A percentile compares a stretch with the other conserved stretches of the same genome.
Conservation (phyloP, 1,140 invertebrate species). For the Laupala kohalensis region DNA sequence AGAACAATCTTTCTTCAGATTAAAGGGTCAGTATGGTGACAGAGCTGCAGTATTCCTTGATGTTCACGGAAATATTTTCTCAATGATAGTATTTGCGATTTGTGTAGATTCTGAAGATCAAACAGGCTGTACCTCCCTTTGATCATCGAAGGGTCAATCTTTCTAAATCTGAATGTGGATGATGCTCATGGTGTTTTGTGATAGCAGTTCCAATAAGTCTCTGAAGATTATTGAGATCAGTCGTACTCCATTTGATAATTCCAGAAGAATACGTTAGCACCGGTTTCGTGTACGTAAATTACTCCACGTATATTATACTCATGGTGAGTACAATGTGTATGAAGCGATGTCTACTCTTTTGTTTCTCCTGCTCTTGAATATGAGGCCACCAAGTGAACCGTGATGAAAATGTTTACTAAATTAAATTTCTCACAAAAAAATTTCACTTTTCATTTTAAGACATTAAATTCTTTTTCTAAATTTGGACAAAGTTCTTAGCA, state of each 20-base stretch:
- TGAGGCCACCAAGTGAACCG: no score
- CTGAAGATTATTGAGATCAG: neutral
- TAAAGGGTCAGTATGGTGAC: neutral
- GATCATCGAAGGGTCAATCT: neutral
- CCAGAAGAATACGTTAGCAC: neutral
- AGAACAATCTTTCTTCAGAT: neutral
- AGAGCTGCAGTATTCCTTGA: neutral
- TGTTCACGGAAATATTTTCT: neutral
- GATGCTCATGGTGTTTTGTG: neutral
- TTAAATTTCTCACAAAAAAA: no score
- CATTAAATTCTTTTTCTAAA: no score
- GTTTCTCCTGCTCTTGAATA: no score
- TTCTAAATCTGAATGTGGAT: neutral
- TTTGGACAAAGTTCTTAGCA: no score
- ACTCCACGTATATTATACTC: no score
- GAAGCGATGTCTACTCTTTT: no score
- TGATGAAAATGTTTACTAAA: no score
- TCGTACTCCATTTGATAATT: neutral
- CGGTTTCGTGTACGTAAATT: no score
- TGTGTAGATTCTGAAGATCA: neutral
- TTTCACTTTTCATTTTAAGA: no score
- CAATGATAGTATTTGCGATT: neutral
- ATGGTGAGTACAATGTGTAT: no score
- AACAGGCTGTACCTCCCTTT: neutral
- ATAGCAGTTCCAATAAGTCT: neutral